Base-by-base conservation (phyloP, 2,113 vertebrate species). In the Machaerirhynchus nigripectus region DNA sequence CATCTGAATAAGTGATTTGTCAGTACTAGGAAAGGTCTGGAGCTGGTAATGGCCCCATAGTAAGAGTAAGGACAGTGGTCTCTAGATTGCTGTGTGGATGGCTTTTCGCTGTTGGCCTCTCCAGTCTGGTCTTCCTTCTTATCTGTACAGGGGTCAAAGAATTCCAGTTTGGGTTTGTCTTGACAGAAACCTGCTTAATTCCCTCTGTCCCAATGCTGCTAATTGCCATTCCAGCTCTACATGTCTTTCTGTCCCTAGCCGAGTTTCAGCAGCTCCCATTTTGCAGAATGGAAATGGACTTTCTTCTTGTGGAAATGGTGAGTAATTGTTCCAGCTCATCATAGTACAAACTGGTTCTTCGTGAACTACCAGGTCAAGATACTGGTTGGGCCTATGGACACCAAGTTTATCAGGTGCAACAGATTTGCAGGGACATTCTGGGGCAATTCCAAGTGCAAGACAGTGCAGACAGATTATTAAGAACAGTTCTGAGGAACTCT, bases 401-500 rank as follows among this genome's bases (percentile, higher is more conserved):
- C 70, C 55, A 68, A 86, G 64, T 95, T 79, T 30, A 64, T 80
- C 93, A 98, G 80, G 95, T 96, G 75, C 80, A 94, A 78, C 27
- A 71, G 50, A 84, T 73, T 77, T 78, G 35, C 52, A 42, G 56
- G 50, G 52, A 78, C 6, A 1, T n/a, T 42, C 60, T 90, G 81
- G 10, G 46, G 50, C 20, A 64, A 69, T 21, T 92, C 69, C 57
- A 89, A 94, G 56, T 69, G 39, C 47, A 75, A 79, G 77, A 55
- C 20, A 31, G 70, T 52, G 44, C 37, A 92, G 85, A 94, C 30
- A 95, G 93, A 95, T 95, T 96, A 95, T 96, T 94, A 90, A 82
- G 40, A 96, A 74, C 93, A 96, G 97, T 93, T 97, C 89, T 91
- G 95, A 96, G 96, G 96, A 97, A 98, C 97, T 97, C 94, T 96